Base-by-base conservation (phyloP, 2,113 vertebrate species). In the Lagopus muta region DNA sequence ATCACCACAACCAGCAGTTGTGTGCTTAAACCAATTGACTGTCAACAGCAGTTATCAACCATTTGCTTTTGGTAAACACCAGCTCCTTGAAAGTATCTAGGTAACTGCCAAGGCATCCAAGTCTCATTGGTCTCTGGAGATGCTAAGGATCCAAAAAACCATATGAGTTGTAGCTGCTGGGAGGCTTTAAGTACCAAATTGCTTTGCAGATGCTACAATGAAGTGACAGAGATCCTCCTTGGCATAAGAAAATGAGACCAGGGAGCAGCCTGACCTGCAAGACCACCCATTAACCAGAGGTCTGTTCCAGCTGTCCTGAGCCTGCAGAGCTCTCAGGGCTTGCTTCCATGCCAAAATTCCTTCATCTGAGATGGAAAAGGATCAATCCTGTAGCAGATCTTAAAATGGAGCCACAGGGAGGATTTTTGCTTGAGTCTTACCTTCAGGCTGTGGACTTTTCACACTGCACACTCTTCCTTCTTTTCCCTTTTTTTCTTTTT, bases 51-150 rank as follows among this genome's bases (percentile, higher is more conserved):
- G 12, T 43, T 79, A 57, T 43, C 20, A 67, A 40, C 32, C 7
- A 13, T 2, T 21, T 67, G n/a, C 30, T n/a, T 48, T 17, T 82
- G 75, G 57, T 77, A 58, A 64, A 8, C 25, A 58, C 7, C 61
- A 34, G 22, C 34, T 40, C 30, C 34, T 16, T 43, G 52, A 42
- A 78, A 19, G 30, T 32, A 55, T 27, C 27, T 60, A 43, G 7
- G 28, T 50, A 43, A 0, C 1, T 60, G 42, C 27, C 45, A 85
- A 76, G 21, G 13, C 47, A 73, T 24, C 13, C 0, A 0, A 65
- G 24, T 30, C 36, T 86, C 61, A 75, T 61, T 80, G 38, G 79
- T 10, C 55, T 91, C 36, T 32, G 14, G 7, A 69, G 10, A 3
- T 65, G 42, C 54, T 85, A 21, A 2, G 2, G 50, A 40, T 80